Base-by-base conservation (phyloP, 2,113 vertebrate genomes). In the Poeciliopsis retropinna region DNA sequence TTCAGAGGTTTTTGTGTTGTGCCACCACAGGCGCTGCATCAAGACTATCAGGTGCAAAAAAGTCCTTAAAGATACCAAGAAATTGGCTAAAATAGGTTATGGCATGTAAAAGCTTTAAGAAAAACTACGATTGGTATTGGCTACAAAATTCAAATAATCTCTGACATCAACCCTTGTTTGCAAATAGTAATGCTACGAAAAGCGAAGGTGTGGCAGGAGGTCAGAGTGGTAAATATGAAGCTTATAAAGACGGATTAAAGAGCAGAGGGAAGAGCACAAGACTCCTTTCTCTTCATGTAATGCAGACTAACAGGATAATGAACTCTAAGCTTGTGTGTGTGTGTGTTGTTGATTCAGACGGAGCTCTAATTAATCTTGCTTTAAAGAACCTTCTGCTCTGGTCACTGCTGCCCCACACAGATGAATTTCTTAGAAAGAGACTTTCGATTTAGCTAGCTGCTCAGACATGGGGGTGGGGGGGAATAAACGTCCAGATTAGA, bases 311-410 rank as follows among this genome's bases (percentile, higher is more conserved):
- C 65, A 60, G 31, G 80, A 72, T 84, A 70, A 85, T 79, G 78
- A 85, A 74, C 70, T 79, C 10, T 68, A 29, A 51, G 41, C 31
- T 6, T 69, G 57, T 54, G 15, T 72, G 57, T 72, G 44, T 37
- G 39, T 64, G 73, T 44, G 70, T 19, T 57, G 22, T 15, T 41
- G 73, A 65, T 80, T 81, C 83, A 90, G 87, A 89, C 85, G 28
- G 72, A 67, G 80, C 73, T 78, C 88, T 86, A 90, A 87, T 90
- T 89, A 93, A 92, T 93, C 90, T 89, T 60, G 80, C 90, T 87
- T 88, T 79, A 78, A 73, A 84, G 78, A 85, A 89, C 84, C 87
- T 83, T 81, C 87, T 71, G 82, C 86, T 78, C 78, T 28, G 31
- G 81, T 69, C 83, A 78, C 85, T 77, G 54, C 64, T 34, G 34